Evolutionary conservation across 2,888 invertebrate species (phyloP).

Genomic region (Meloe dianella): DNA sequence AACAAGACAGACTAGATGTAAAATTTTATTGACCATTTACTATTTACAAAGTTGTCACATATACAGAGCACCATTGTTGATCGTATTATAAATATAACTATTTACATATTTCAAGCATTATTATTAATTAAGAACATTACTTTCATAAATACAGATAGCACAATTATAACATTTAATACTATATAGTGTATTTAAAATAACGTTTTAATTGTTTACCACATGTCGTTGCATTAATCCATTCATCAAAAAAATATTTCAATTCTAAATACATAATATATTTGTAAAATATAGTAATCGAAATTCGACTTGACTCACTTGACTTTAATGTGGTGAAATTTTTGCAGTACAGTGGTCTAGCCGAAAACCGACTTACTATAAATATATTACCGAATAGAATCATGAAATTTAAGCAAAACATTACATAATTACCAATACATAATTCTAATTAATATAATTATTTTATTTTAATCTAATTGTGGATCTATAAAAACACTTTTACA

Average conservation of each 20-base stretch:
- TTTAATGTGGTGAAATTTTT: background rate
- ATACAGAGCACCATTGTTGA: conserved; percentile 26
- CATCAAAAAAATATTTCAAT: background rate
- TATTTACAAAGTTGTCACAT: conserved; percentile 27
- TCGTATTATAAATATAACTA: conserved; percentile 26
- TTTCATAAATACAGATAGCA: background rate
- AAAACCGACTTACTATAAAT: background rate
- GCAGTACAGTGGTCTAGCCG: background rate
- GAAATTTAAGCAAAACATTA: background rate
- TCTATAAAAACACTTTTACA: background rate
- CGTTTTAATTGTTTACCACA: background rate
- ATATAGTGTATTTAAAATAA: conserved; percentile 5
- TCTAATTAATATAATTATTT: background rate
- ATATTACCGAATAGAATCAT: background rate
- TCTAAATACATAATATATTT: background rate
- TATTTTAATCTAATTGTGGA: background rate
- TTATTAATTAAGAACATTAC: conserved; percentile 8
- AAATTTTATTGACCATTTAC: conserved; percentile 25
- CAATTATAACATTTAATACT: background rate
- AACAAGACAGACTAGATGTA: conserved; percentile 2
- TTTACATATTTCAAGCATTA: conserved; percentile 24
- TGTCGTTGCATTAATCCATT: background rate
- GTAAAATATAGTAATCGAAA: background rate
- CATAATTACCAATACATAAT: background rate
- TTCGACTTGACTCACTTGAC: background rate